Evolutionary conservation across 2,888 invertebrate genomes (phyloP).

Genomic region (Pristionchus fissidentatus): DNA sequence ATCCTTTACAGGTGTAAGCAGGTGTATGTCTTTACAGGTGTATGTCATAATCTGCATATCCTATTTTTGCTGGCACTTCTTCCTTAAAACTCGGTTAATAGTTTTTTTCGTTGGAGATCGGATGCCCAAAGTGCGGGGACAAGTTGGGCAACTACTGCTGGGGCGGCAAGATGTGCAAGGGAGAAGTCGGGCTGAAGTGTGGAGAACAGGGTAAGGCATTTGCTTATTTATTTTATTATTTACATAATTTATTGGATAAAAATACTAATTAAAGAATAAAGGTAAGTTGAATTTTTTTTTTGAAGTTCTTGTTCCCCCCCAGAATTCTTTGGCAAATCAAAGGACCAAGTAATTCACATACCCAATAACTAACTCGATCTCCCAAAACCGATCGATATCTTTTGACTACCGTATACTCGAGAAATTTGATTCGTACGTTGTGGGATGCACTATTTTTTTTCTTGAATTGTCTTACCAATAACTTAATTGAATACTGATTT

Average conservation of each 20-base stretch:
- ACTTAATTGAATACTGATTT: not conserved
- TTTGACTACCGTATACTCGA: too few species aligned
- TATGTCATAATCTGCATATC: not conserved
- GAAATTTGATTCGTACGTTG: too few species aligned
- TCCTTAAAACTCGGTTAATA: not conserved
- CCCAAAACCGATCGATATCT: too few species aligned
- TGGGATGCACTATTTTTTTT: too few species aligned
- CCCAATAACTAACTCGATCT: too few species aligned
- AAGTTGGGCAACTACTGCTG: constrained; percentile 62
- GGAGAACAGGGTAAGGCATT: constrained; percentile 51
- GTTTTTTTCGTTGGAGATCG: constrained; percentile 51
- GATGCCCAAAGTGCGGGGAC: constrained; percentile 61
- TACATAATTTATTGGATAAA: too few species aligned
- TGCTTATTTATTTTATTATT: not conserved
- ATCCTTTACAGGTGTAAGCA: too few species aligned
- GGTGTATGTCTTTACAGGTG: too few species aligned
- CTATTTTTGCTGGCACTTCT: not conserved
- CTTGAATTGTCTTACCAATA: too few species aligned
- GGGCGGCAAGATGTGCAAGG: constrained; percentile 58
- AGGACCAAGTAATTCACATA: too few species aligned
- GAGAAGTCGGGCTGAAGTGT: constrained; percentile 53
- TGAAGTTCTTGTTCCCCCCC: not conserved
- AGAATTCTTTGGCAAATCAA: too few species aligned
- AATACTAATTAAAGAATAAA: too few species aligned
- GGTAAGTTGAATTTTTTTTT: not conserved